Base-by-base conservation (phyloP, 2,113 vertebrate species). In the Danionella cerebrum region DNA sequence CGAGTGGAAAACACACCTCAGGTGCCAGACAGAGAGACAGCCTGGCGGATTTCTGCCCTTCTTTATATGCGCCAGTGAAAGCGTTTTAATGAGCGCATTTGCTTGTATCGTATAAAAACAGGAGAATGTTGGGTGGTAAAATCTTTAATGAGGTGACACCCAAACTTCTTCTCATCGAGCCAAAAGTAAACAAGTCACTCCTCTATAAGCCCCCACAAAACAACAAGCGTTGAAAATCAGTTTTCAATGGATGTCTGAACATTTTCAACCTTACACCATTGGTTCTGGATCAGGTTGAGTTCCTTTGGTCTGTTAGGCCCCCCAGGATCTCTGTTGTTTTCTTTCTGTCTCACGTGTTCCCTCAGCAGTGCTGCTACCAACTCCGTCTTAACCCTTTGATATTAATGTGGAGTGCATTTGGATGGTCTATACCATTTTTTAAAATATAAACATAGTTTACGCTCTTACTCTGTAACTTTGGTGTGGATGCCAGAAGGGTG, bases 71-170 rank as follows among this genome's bases (percentile, higher is more conserved):
- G n/a, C 57, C 10, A 64, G 41, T 67, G 63, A 67, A 71, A 67
- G n/a, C 7, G 6, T 6, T 60, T 75, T 70, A 62, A 68, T 75
- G 70, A 65, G 57, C 51, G 57, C 64, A 75, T 69, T 71, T 71
- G 73, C 64, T 69, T 55, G 57, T 33, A 12, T 67, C 69, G 31
- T 67, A 63, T 75, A 71, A 71, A 67, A 62, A 42, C 14, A 7
- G 4, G 55, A 54, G 73, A 71, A 71, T 65, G 29, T 51, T 9
- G 36, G 25, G 67, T 65, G 47, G 57, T 67, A 64, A 75, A 71
- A 47, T 8, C 16, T 75, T 68, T 71, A 71, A 69, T 64, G 57
- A 64, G 45, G 73, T 75, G 69, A 67, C 64, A 71, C 63, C 63
- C 48, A 67, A 52, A 60, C 48, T 50, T 64, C 51, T 47, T 67